A percentile compares a stretch with the other conserved stretches of the same genome.
phyloP scores from a whole-genome alignment of 2,113 vertebrate species.

The Pterocles gutturalis region DNA sequence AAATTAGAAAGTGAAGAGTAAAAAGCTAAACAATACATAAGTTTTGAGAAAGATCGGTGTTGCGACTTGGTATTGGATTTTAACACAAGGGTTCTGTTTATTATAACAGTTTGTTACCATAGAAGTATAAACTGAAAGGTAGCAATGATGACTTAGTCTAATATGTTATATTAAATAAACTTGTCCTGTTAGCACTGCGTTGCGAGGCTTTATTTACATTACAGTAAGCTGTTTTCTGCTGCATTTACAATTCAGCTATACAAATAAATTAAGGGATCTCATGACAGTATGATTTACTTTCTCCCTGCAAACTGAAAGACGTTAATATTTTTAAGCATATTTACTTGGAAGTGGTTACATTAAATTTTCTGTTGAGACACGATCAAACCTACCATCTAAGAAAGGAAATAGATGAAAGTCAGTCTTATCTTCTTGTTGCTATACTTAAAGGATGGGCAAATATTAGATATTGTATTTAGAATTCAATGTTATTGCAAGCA shows the following conservation, averaged over 20 bases:
- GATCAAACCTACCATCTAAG: constrained; percentile 9
- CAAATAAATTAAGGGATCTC: constrained; percentile 72
- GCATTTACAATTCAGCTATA: constrained; percentile 72
- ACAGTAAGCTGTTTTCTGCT: constrained; percentile 77
- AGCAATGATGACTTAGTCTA: constrained; percentile 74
- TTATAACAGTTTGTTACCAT: constrained; percentile 78
- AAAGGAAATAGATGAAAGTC: neutral
- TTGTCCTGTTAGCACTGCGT: constrained; percentile 47
- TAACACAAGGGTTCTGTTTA: constrained; percentile 71
- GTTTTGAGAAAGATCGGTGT: neutral
- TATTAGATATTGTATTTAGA: constrained; percentile 25
- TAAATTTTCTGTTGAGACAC: neutral
- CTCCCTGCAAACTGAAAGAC: constrained; percentile 20
- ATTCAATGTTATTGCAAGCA: neutral
- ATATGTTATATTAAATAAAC: constrained; percentile 80
- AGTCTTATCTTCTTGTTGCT: constrained; percentile 23
- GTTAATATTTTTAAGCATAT: constrained; percentile 43
- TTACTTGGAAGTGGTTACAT: constrained; percentile 6
- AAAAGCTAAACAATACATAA: neutral
- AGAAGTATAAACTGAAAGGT: constrained; percentile 81
- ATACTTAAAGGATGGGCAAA: constrained; percentile 10
- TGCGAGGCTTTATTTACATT: constrained; percentile 76
- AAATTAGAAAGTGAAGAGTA: neutral
- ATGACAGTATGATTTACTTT: constrained; percentile 50
- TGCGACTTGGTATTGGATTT: constrained; percentile 65